Evolutionary conservation across 2,113 vertebrate genomes (phyloP).

Genomic region (Tautogolabrus adspersus): DNA sequence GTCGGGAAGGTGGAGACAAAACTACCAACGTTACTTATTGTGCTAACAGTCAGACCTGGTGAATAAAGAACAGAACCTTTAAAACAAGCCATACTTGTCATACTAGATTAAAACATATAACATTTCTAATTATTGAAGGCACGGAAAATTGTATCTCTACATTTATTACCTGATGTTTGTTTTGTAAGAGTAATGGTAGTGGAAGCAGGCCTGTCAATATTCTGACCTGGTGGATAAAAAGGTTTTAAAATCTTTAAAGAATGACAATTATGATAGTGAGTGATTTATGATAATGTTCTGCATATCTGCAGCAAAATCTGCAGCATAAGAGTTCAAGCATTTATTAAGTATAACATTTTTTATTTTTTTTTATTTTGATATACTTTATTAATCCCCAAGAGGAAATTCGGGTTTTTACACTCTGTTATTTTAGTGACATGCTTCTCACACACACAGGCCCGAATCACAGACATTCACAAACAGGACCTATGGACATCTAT

Average conservation of each 20-base stretch:
- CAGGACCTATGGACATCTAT: too few relatives aligned
- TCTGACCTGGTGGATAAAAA: background rate
- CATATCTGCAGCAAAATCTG: too few relatives aligned
- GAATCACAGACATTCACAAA: too few relatives aligned
- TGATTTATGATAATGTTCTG: background rate
- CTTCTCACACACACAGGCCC: too few relatives aligned
- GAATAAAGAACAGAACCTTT: background rate
- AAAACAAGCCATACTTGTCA: background rate
- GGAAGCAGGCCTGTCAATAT: background rate
- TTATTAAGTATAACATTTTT: too few relatives aligned
- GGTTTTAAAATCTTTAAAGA: background rate
- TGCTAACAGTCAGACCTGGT: background rate
- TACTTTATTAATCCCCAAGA: too few relatives aligned
- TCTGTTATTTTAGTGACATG: too few relatives aligned
- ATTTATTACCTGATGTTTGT: background rate
- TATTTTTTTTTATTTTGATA: too few relatives aligned
- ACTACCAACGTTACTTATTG: background rate
- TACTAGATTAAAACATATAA: background rate
- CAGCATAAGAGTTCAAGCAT: too few relatives aligned
- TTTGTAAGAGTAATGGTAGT: background rate
- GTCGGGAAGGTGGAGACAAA: background rate
- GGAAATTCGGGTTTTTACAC: too few relatives aligned
- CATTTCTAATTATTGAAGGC: background rate
- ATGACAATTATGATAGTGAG: background rate
- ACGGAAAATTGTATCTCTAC: background rate